Conservation (phyloP, 2,797 vertebrate genomes). For the Sebastolobus alascanus region DNA sequence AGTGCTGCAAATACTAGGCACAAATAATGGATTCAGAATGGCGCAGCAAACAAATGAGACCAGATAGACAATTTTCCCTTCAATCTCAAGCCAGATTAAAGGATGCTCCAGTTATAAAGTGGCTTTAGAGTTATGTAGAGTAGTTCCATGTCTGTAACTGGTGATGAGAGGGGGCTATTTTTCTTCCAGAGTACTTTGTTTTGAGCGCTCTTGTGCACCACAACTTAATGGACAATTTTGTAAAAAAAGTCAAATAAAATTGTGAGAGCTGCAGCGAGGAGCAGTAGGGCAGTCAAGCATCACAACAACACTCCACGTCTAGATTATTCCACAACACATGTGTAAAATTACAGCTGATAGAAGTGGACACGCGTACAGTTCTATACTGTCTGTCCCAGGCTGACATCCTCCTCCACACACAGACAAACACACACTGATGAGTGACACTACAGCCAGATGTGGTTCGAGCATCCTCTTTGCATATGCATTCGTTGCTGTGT, state of each 20-base stretch:
- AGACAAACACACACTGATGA: background rate
- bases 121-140: conserved; percentile 20
- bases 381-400: no score
- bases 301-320: background rate
- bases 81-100: conserved; percentile 7
- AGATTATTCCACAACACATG: conserved; percentile 9
- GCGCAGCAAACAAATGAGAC: background rate
- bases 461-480: conserved; percentile 26
- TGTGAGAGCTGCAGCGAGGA: background rate
- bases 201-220: background rate
- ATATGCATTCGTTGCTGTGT: conserved; percentile 33
- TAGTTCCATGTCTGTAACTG: conserved; percentile 19
- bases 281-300: background rate
- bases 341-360: background rate
- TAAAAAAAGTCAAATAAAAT: background rate
- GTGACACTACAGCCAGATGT: conserved; percentile 22
- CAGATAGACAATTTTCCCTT: conserved; percentile 9
- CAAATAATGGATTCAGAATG: background rate
- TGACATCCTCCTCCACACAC: background rate
- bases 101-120: conserved; percentile 17
- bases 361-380: background rate
- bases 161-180: conserved; percentile 21
- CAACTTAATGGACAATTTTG: conserved; percentile 2
- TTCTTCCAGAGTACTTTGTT: background rate
- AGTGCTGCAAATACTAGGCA: background rate